Percentiles rank a stretch among this genome's conserved stretches.
These are phyloP conservation scores for Hippotragus niger DNA, from an alignment of 2,113 vertebrate species.

Conservation along the genomic window DNA sequence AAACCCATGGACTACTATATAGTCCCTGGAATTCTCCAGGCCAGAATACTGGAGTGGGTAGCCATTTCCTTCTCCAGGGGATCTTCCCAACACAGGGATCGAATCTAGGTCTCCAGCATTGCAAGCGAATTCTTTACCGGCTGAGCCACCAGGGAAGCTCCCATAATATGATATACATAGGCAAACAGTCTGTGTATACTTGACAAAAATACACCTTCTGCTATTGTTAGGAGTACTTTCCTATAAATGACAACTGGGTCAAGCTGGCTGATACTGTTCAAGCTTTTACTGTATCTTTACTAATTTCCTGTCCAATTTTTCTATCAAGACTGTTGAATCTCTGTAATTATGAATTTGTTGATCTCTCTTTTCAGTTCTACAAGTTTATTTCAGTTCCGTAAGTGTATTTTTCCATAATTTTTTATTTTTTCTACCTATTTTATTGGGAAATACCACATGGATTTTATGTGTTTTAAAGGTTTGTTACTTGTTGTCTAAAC, in stretches of 20 bases:
- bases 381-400: not conserved
- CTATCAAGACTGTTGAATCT: not conserved
- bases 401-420: not conserved
- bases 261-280: not conserved
- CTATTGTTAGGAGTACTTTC: not conserved
- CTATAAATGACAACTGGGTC: not conserved
- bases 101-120: not conserved
- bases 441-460: not conserved
- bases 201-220: not conserved
- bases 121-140: not conserved
- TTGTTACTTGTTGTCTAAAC: not conserved
- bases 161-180: not conserved
- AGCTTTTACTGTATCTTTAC: not conserved
- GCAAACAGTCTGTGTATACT: not conserved
- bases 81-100: not conserved
- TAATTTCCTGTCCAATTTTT: not conserved
- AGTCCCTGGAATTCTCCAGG: not conserved
- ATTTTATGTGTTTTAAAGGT: not conserved
- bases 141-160: not conserved
- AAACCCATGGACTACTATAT: not conserved
- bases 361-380: not conserved
- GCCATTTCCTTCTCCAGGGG: not conserved
- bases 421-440: not conserved
- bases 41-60: not conserved
- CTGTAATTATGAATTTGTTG: not conserved